phyloP scores from a whole-genome alignment of 2,113 vertebrate species.

The Pygoscelis antarcticus region DNA sequence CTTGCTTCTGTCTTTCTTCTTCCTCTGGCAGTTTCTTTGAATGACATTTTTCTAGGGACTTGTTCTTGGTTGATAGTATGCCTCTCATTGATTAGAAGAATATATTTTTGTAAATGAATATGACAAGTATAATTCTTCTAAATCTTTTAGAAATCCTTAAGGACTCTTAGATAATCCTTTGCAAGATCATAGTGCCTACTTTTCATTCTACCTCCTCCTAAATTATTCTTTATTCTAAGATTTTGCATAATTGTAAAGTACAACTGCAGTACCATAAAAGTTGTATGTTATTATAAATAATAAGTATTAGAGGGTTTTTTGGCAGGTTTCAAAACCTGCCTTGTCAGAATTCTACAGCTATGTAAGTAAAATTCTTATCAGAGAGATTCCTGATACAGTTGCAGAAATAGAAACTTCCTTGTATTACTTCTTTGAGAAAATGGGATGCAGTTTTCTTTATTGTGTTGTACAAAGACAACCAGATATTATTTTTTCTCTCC shows the following conservation, averaged over 20 bases:
- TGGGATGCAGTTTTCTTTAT: background rate
- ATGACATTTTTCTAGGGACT: background rate
- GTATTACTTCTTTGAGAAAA: background rate
- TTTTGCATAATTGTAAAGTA: background rate
- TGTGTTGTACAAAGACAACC: background rate
- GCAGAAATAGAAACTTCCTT: background rate
- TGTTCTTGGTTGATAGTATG: background rate
- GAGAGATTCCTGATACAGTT: background rate
- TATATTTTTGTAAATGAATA: background rate
- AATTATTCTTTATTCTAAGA: background rate
- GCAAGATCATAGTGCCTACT: background rate
- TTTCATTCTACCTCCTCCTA: background rate
- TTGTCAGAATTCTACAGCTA: background rate
- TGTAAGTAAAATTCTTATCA: background rate
- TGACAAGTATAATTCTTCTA: background rate
- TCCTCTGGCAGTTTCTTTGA: background rate
- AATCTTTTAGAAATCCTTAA: background rate
- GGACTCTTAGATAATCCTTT: background rate
- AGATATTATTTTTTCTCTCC: background rate
- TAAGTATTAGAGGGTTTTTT: background rate
- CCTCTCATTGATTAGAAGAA: background rate
- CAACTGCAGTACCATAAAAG: background rate
- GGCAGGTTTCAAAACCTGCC: background rate
- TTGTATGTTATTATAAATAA: background rate
- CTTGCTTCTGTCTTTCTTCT: background rate